Evolutionary conservation across 1,140 invertebrate species (phyloP).

Genomic region (Neodiprion pinetum): DNA sequence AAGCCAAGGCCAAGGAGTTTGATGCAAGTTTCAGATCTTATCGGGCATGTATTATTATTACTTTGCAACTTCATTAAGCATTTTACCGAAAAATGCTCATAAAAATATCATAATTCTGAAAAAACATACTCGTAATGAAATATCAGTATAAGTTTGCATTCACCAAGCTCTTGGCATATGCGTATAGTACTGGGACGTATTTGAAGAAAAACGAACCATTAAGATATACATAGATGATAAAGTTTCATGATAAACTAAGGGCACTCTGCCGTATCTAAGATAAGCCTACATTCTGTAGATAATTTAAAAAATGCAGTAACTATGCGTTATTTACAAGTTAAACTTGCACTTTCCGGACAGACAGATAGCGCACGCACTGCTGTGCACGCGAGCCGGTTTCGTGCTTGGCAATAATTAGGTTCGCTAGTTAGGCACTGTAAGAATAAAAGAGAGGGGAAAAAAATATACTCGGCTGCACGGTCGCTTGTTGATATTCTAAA

Average conservation of each 20-base stretch:
- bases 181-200: neutral
- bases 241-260: neutral
- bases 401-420: neutral
- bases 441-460: too few species aligned
- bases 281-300: neutral
- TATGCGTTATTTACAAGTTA: neutral
- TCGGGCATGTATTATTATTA: neutral
- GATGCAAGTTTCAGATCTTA: neutral
- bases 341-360: neutral
- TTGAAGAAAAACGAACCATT: neutral
- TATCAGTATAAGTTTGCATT: too few species aligned
- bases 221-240: neutral
- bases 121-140: too few species aligned
- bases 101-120: too few species aligned
- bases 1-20: neutral
- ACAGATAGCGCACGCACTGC: neutral
- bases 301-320: neutral
- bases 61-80: too few species aligned
- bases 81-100: too few species aligned
- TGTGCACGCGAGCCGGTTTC: neutral
- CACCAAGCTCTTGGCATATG: too few species aligned
- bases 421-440: too few species aligned
- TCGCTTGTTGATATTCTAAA: neutral
- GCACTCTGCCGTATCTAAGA: neutral
- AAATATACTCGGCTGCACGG: neutral